Percentiles rank a stretch among this genome's conserved stretches.
Conservation (phyloP, 1,140 invertebrate species). For the Papilio aristodemus region DNA sequence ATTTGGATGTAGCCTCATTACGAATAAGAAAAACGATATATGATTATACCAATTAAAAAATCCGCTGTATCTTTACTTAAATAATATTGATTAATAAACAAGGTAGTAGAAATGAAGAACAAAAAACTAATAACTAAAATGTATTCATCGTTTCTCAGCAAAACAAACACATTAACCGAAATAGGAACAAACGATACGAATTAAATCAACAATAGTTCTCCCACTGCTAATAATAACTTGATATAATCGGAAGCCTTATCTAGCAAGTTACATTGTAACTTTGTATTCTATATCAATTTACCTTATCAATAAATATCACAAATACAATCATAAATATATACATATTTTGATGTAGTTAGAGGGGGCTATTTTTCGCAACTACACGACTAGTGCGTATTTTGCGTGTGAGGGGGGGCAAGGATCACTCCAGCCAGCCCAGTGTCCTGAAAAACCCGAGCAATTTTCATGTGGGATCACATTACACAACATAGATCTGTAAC, state of each 20-base stretch:
- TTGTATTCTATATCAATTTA: background rate
- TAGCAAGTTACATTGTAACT: conserved; percentile 6
- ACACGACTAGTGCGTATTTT: too few relatives aligned
- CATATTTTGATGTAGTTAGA: too few relatives aligned
- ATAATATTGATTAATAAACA: background rate
- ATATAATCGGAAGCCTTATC: conserved; percentile 3
- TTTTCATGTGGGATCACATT: too few relatives aligned
- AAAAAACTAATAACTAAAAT: conserved; percentile 31
- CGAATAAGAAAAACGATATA: too few relatives aligned
- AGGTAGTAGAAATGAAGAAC: conserved; percentile 4
- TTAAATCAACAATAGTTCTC: conserved; percentile 23
- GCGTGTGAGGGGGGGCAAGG: too few relatives aligned
- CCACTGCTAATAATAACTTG: conserved; percentile 7
- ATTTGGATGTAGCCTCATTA: too few relatives aligned
- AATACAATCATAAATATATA: too few relatives aligned
- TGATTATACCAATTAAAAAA: background rate
- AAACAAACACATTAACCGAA: conserved; percentile 43
- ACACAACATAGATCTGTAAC: background rate
- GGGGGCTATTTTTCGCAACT: too few relatives aligned
- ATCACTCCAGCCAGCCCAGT: too few relatives aligned
- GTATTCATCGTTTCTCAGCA: conserved; percentile 37
- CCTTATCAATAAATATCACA: background rate
- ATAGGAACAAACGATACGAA: conserved; percentile 36
- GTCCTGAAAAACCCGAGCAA: too few relatives aligned
- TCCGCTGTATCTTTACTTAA: background rate